These are phyloP conservation scores for Callyntrura guangdongensis DNA, from an alignment of 2,888 invertebrate genomes.

Conservation along the genomic window DNA sequence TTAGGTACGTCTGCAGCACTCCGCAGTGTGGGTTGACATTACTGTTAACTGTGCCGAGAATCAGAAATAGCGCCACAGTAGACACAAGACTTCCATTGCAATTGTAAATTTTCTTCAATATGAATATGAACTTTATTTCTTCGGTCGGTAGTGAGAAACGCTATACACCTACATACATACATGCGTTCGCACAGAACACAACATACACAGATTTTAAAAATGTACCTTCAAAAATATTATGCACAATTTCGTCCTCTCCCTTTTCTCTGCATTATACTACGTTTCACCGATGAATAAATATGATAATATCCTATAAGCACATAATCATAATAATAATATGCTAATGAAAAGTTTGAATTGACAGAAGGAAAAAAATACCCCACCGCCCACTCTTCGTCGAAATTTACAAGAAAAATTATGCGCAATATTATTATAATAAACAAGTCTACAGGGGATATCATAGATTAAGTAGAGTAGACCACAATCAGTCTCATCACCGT, in stretches of 20 bases:
- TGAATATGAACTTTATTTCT: background rate
- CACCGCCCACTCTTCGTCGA: slow-evolving; percentile 61
- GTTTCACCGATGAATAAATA: background rate
- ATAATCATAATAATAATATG: slow-evolving; percentile 32
- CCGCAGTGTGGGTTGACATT: slow-evolving; percentile 39
- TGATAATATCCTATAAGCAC: background rate
- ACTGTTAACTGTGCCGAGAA: slow-evolving; percentile 31
- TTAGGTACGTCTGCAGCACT: too few relatives aligned
- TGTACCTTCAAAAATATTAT: background rate
- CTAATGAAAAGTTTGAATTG: slow-evolving; percentile 46
- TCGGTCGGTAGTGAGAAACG: background rate
- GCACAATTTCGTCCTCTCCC: background rate
- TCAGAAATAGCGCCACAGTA: background rate
- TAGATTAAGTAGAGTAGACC: slow-evolving; percentile 23
- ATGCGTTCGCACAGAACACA: background rate
- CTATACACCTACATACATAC: background rate
- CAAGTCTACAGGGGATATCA: slow-evolving; percentile 32
- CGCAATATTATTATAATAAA: slow-evolving; percentile 13
- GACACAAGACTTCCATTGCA: too few relatives aligned
- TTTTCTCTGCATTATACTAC: background rate
- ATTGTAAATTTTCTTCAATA: too few relatives aligned
- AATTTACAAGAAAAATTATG: slow-evolving; percentile 37
- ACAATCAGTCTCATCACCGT: slow-evolving; percentile 30
- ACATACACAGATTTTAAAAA: background rate
- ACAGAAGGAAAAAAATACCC: slow-evolving; percentile 32